These are phyloP conservation scores for Coregonus clupeaformis DNA, from an alignment of 2,113 vertebrate species.

Conservation along the genomic window DNA sequence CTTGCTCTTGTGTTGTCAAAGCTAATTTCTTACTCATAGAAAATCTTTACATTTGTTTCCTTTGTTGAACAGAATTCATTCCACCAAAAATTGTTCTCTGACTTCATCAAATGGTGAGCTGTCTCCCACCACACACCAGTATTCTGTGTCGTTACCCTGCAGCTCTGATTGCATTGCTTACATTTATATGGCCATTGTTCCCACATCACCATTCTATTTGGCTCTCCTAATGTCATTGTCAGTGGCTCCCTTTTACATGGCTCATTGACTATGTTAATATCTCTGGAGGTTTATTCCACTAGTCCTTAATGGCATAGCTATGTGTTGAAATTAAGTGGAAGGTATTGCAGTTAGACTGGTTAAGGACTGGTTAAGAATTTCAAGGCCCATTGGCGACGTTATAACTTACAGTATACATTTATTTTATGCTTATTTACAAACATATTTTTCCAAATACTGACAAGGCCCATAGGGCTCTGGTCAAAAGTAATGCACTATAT, in stretches of 20 bases:
- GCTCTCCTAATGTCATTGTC: not conserved
- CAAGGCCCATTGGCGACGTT: not conserved
- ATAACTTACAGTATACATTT: not conserved
- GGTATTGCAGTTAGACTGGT: not conserved
- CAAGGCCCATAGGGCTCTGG: no score
- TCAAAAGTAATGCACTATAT: no score
- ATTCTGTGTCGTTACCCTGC: not conserved
- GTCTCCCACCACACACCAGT: not conserved
- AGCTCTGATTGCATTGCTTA: not conserved
- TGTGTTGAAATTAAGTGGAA: not conserved
- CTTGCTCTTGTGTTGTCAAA: no score
- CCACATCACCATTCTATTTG: not conserved
- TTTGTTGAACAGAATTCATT: no score
- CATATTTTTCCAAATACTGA: not conserved
- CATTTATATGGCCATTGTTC: not conserved
- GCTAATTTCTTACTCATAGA: no score
- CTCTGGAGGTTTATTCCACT: not conserved
- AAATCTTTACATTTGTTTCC: no score
- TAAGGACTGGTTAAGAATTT: not conserved
- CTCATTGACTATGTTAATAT: not conserved
- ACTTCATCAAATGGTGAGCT: not conserved
- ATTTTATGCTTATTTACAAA: not conserved
- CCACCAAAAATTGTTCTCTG: no score
- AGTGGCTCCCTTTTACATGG: not conserved
- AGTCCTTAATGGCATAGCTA: not conserved